Percentiles rank a stretch among this genome's conserved stretches.
Conservation (phyloP, 2,888 invertebrate genomes). For the Drosophila mayaguana region DNA sequence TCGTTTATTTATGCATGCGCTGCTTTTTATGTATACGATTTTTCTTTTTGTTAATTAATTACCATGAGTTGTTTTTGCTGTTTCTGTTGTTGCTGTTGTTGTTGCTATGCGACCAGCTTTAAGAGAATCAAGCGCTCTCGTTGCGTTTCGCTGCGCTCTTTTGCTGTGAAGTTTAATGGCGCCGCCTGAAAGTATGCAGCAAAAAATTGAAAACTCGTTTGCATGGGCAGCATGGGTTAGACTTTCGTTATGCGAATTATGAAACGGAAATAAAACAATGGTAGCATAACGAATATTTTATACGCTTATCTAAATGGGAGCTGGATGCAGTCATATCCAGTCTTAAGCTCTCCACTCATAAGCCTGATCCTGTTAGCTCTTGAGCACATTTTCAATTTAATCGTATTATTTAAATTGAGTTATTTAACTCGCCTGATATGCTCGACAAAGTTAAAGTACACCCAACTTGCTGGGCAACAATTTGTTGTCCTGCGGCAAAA, state of each 20-base stretch:
- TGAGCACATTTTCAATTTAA: constrained; percentile 12
- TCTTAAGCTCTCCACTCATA: not conserved
- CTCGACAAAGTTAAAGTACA: constrained; percentile 12
- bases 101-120: constrained; percentile 7
- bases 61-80: constrained; percentile 1
- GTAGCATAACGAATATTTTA: constrained; percentile 1
- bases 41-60: constrained; percentile 25
- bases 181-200: constrained; percentile 56
- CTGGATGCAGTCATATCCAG: not conserved
- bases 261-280: not conserved
- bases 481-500: constrained; percentile 54
- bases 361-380: constrained; percentile 4
- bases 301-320: constrained; percentile 8
- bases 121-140: constrained; percentile 23
- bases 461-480: constrained; percentile 23
- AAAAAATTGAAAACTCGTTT: constrained; percentile 14
- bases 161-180: constrained; percentile 14
- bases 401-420: constrained; percentile 3
- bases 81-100: constrained; percentile 2
- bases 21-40: constrained; percentile 9
- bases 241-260: constrained; percentile 3
- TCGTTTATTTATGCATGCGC: constrained; percentile 17
- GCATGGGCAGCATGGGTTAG: constrained; percentile 46
- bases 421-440: not conserved
- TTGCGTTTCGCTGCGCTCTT: constrained; percentile 12